Conservation (phyloP, 2,888 invertebrate genomes). For the Alentia gelatinosa region DNA sequence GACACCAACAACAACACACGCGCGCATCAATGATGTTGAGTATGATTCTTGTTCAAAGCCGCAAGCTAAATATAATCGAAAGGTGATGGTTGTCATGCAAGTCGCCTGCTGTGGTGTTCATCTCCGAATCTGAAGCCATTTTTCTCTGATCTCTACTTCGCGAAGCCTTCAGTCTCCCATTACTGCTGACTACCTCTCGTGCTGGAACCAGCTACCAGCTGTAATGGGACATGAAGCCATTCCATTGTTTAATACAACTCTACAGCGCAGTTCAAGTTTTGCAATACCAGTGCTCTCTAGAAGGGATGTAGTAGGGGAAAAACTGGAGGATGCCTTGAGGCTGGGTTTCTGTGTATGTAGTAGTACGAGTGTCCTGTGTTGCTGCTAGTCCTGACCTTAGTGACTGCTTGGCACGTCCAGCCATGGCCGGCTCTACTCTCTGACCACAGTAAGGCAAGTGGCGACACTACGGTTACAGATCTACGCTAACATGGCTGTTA, state of each 20-base stretch:
- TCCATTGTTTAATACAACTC: background rate
- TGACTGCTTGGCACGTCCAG: conserved; percentile 28
- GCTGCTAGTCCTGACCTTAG: background rate
- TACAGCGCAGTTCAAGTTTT: conserved; percentile 53
- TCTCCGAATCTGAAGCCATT: background rate
- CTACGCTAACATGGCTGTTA: background rate
- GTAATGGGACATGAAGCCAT: conserved; percentile 25
- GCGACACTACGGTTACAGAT: conserved; percentile 33
- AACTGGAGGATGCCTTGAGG: conserved; percentile 3
- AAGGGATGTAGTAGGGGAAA: conserved; percentile 37
- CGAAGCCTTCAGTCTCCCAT: background rate
- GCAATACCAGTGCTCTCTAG: conserved; percentile 50
- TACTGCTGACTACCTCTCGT: background rate
- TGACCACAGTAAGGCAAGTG: conserved; percentile 43
- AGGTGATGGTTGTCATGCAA: background rate
- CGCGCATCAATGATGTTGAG: conserved; percentile 28
- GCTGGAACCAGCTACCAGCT: background rate
- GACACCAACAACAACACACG: conserved; percentile 43
- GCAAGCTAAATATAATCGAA: conserved; percentile 22
- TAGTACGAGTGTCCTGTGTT: background rate
- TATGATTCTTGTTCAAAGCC: conserved; percentile 24
- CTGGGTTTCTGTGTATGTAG: background rate
- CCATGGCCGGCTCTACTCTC: background rate
- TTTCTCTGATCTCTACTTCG: background rate
- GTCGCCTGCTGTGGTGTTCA: background rate